phyloP scores from a whole-genome alignment of 2,797 vertebrate species.

The Antrozous pallidus region DNA sequence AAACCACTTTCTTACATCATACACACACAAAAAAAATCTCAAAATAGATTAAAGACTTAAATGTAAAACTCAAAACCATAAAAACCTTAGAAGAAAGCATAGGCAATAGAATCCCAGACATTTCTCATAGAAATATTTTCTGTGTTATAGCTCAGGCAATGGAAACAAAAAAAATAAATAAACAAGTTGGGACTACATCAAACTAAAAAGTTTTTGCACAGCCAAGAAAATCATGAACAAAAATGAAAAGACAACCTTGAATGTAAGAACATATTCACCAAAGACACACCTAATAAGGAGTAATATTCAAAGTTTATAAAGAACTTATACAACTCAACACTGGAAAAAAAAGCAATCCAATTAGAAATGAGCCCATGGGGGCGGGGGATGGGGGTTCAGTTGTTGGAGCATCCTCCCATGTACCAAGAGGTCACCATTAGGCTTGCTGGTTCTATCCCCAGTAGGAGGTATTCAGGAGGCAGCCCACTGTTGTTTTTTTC shows the following conservation, averaged over 20 bases:
- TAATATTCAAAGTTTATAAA: not conserved
- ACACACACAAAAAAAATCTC: not conserved
- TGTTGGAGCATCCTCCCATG: too few relatives aligned
- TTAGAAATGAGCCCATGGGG: not conserved
- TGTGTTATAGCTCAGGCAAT: not conserved
- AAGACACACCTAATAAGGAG: not conserved
- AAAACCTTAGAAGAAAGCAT: not conserved
- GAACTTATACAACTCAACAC: not conserved
- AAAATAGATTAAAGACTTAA: not conserved
- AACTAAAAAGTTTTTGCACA: not conserved
- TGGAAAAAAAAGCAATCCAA: not conserved
- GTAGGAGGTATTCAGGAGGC: too few relatives aligned
- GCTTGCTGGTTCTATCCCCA: too few relatives aligned
- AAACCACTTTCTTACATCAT: not conserved
- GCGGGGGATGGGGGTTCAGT: too few relatives aligned
- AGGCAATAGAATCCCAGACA: not conserved
- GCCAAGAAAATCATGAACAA: not conserved
- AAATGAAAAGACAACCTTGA: not conserved
- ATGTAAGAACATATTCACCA: not conserved
- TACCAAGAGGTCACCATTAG: too few relatives aligned
- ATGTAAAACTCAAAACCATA: not conserved
- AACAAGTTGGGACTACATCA: not conserved
- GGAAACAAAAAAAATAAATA: not conserved
- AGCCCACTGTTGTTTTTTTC: too few relatives aligned
- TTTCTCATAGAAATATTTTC: not conserved